Evolutionary conservation across 2,113 vertebrate species (phyloP).

Genomic region (Percopsis transmontana): DNA sequence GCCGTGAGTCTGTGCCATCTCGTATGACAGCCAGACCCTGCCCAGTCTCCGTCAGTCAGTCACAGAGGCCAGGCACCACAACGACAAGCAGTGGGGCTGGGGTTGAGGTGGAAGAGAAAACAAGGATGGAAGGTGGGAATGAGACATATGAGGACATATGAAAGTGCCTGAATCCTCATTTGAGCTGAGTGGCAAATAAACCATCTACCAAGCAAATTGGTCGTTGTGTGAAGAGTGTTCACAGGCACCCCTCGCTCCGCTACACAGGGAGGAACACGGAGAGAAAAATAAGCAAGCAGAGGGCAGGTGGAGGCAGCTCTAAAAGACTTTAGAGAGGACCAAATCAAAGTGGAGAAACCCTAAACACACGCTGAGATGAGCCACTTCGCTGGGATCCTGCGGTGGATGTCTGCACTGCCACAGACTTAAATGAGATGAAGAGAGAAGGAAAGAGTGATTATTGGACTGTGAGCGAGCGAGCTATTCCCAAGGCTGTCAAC

Average conservation of each 20-base stretch:
- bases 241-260: too few species aligned
- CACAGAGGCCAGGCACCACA: constrained; percentile 32
- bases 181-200: too few species aligned
- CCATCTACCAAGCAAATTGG: too few species aligned
- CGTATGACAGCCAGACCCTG: constrained; percentile 50
- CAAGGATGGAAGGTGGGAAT: constrained; percentile 2
- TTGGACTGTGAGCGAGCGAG: constrained; percentile 35
- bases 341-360: constrained; percentile 7
- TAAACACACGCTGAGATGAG: constrained; percentile 39
- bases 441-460: constrained; percentile 7
- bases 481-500: constrained; percentile 16
- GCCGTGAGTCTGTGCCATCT: constrained; percentile 34
- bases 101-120: constrained; percentile 10
- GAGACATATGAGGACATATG: neutral
- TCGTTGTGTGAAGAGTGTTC: too few species aligned
- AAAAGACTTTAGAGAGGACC: neutral
- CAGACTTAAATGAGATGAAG: constrained; percentile 8
- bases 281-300: constrained; percentile 33
- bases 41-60: constrained; percentile 32
- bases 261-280: neutral
- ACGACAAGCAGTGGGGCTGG: constrained; percentile 34
- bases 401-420: constrained; percentile 26
- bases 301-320: constrained; percentile 31
- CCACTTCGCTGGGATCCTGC: constrained; percentile 33
- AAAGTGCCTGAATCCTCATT: neutral